phyloP scores from a whole-genome alignment of 2,797 vertebrate genomes.

The Tapera naevia region DNA sequence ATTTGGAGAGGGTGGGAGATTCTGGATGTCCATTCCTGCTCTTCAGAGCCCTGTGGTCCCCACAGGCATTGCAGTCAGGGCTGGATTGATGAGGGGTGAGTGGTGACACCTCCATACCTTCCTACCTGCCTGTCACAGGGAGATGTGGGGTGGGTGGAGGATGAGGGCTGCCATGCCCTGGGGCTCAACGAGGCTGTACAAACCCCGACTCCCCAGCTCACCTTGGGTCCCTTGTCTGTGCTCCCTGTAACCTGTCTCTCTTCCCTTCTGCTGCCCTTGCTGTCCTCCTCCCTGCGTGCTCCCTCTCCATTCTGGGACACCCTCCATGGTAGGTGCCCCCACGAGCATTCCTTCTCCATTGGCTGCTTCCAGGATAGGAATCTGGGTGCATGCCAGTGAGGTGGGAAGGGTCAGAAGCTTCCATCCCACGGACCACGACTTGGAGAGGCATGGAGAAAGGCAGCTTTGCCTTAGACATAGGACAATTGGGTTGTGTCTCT shows the following conservation, averaged over 20 bases:
- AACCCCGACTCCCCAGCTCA: neutral
- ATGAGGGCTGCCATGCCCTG: accelerated
- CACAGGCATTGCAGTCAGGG: accelerated
- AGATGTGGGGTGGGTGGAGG: neutral
- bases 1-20: neutral
- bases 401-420: neutral
- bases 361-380: neutral
- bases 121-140: neutral
- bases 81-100: neutral
- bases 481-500: neutral
- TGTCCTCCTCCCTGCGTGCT: slow-evolving; percentile 73
- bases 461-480: neutral
- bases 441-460: neutral
- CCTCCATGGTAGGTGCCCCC: slow-evolving; percentile 86
- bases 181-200: accelerated
- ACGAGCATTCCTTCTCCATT: slow-evolving; percentile 19
- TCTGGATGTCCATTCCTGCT: neutral
- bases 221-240: neutral
- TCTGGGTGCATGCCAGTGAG: neutral
- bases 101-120: neutral
- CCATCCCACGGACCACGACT: neutral
- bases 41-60: neutral
- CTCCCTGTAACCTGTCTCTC: slow-evolving; percentile 81
- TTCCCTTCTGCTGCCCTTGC: slow-evolving; percentile 79
- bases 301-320: slow-evolving; percentile 82